These are phyloP conservation scores for Achroia grisella DNA, from an alignment of 1,140 invertebrate genomes.

Conservation along the genomic window DNA sequence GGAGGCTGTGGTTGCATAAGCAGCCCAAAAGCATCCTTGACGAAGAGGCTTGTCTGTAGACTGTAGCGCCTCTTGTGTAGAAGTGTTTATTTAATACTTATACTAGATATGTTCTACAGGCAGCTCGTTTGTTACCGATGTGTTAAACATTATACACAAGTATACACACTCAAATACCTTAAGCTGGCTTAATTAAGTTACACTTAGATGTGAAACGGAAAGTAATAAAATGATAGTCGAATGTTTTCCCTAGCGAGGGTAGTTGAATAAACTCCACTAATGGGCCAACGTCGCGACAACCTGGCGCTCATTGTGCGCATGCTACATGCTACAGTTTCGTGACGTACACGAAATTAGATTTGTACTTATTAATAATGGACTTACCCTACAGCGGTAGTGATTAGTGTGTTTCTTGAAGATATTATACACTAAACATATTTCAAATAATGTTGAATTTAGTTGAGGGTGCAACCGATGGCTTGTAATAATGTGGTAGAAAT, in stretches of 20 bases:
- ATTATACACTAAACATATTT: neutral
- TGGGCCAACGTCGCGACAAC: slow-evolving; percentile 35
- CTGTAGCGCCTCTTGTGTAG: too few relatives aligned
- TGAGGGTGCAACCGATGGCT: neutral
- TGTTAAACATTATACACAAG: too few relatives aligned
- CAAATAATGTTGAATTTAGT: neutral
- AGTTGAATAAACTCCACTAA: slow-evolving; percentile 55
- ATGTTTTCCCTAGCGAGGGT: slow-evolving; percentile 20
- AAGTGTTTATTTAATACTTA: too few relatives aligned
- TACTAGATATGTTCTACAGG: too few relatives aligned
- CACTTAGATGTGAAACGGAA: slow-evolving; percentile 3
- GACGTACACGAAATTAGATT: neutral
- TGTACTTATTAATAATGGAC: neutral
- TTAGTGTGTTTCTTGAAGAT: neutral
- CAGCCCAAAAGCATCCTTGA: too few relatives aligned
- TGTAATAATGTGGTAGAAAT: neutral
- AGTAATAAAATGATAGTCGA: slow-evolving; percentile 9
- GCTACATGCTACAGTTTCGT: neutral
- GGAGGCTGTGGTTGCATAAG: too few relatives aligned
- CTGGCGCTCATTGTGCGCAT: slow-evolving; percentile 28
- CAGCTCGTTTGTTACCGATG: too few relatives aligned
- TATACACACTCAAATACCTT: too few relatives aligned
- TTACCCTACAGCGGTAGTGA: neutral
- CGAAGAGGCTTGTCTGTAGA: too few relatives aligned
- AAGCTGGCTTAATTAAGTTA: neutral